Evolutionary conservation across 2,113 vertebrate species (phyloP), one percentile per base, ranked within the genome.

Genomic region (Oncorhynchus keta): DNA sequence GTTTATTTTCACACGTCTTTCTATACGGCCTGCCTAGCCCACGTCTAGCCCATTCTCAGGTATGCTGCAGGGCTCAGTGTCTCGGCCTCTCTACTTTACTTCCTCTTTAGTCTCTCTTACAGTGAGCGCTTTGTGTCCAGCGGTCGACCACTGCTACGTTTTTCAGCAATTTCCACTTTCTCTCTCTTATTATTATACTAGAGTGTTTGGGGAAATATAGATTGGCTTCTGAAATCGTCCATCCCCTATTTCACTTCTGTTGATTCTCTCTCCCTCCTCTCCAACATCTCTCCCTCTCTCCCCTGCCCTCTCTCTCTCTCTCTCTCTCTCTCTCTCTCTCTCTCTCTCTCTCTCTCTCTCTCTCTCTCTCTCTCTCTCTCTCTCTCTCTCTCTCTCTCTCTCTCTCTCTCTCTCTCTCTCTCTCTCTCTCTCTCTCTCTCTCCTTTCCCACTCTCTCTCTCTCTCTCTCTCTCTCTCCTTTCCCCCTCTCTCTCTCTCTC

Each of bases 1-100:
- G 51, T 89, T 89, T 89, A 89, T 89, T 90, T 89, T 85, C 68
- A 84, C 83, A 75, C 81, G 76, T 79, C 72, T 18, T 14, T 64
- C 73, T 28, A 2, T 75, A 77, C 81, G 68, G 45, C 55, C 84
- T 75, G 75, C 77, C 7, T 5, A 22, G 30, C 62, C 70, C 5
- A 5, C 20, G 30, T 67, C 70, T 70, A 16, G 39, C 9, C 57
- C 62, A 83, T 77, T 84, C 77, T 48, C 76, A 79, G 84, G 78
- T 79, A 84, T 82, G 75, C 61, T 2, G 18, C 28, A 5, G 26
- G 16, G 35, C n/a, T 55, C 26, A 55, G 55, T 72, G 64, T 79
- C 84, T 70, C 64, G 35, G 73, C 57, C 22, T 68, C 51, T 35
- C 81, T 55, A 0, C 39, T 74, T 30, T 45, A 49, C 45, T 78